These are phyloP conservation scores for Heloderma charlesbogerti DNA, from an alignment of 2,113 vertebrate species.

Conservation along the genomic window DNA sequence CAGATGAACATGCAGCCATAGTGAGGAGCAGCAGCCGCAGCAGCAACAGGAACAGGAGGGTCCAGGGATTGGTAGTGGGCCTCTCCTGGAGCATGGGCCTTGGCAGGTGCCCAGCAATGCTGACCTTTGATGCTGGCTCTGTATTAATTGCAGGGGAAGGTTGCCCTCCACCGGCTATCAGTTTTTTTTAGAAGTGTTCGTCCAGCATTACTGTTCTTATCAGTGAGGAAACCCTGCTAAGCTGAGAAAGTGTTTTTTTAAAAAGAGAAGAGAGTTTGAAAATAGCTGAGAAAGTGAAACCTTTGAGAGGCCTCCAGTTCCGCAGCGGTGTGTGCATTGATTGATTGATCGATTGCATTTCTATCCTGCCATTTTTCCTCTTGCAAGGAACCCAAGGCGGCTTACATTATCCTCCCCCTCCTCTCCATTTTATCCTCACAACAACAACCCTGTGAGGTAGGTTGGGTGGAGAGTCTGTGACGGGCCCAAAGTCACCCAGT, in stretches of 20 bases:
- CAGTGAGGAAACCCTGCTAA: not conserved
- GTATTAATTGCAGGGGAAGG: not conserved
- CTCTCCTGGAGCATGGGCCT: not conserved
- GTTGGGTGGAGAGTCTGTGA: too few relatives aligned
- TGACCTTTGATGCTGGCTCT: not conserved
- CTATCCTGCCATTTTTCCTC: too few relatives aligned
- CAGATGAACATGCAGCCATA: not conserved
- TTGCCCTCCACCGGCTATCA: not conserved
- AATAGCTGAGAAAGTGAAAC: not conserved
- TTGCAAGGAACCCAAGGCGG: too few relatives aligned
- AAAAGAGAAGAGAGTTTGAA: not conserved
- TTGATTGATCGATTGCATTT: too few relatives aligned
- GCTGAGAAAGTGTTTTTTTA: too few relatives aligned
- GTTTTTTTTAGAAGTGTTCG: not conserved
- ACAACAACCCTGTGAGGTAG: too few relatives aligned
- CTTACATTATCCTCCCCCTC: too few relatives aligned
- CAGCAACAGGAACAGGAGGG: not conserved
- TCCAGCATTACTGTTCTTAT: not conserved
- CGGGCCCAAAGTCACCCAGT: too few relatives aligned
- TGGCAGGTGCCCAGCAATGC: not conserved
- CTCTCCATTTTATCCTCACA: too few relatives aligned
- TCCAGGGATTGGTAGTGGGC: not conserved
- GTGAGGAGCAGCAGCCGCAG: not conserved
- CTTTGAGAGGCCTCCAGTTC: not conserved
- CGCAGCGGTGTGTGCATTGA: rapidly evolving